A percentile compares a stretch with the other conserved stretches of the same genome.
phyloP scores from a whole-genome alignment of 2,113 vertebrate species.

The Perca fluviatilis region DNA sequence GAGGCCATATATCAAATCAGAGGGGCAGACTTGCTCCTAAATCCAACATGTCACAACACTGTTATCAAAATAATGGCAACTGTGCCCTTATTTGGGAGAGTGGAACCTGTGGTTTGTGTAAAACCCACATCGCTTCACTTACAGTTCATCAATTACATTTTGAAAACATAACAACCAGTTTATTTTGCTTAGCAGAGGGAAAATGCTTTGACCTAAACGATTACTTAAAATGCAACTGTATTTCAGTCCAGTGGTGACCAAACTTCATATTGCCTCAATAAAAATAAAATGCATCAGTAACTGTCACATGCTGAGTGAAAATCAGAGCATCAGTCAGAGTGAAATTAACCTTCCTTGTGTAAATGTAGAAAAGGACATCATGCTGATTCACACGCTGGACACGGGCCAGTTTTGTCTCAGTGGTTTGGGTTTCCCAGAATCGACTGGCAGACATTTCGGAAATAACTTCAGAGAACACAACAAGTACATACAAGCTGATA shows the following conservation, averaged over 20 bases:
- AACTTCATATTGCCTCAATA: not conserved
- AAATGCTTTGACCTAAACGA: not conserved
- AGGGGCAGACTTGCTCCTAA: not conserved
- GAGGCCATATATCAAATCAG: slow-evolving; percentile 11
- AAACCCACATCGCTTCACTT: slow-evolving; percentile 9
- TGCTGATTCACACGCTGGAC: not conserved
- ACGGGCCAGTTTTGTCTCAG: not conserved
- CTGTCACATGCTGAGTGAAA: not conserved
- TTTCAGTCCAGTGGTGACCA: not conserved
- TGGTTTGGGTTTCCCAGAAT: slow-evolving; percentile 8
- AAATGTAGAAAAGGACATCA: not conserved
- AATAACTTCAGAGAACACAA: not conserved
- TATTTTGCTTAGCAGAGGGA: not conserved
- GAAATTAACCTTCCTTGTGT: not conserved
- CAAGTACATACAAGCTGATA: not conserved
- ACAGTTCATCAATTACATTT: slow-evolving; percentile 6
- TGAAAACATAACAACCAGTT: not conserved
- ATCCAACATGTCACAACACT: not conserved
- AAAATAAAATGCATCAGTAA: not conserved
- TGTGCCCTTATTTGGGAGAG: not conserved
- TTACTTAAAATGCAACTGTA: slow-evolving; percentile 1
- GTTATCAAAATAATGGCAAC: not conserved
- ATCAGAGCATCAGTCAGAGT: not conserved
- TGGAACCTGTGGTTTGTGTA: slow-evolving; percentile 2
- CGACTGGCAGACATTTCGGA: not conserved